Conservation (phyloP, 1,140 invertebrate species). For the Mycetomoellerius zeteki region DNA sequence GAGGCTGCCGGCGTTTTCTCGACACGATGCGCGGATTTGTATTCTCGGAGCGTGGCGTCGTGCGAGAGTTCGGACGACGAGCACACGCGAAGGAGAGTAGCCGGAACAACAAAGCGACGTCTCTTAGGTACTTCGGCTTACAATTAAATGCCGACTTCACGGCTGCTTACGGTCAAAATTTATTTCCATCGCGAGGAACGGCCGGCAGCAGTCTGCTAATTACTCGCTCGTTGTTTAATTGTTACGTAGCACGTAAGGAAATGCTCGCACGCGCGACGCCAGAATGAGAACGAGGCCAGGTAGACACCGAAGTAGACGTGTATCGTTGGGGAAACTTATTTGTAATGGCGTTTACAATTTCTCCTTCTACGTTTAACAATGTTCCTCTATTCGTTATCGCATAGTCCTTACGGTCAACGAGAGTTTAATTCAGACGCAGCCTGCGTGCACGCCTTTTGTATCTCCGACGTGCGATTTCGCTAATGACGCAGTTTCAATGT, state of each 20-base stretch:
- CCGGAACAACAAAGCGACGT: slow-evolving; percentile 75
- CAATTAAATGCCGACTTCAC: slow-evolving; percentile 83
- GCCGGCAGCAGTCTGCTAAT: slow-evolving; percentile 77
- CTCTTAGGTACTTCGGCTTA: slow-evolving; percentile 75
- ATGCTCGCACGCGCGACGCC: slow-evolving; percentile 26
- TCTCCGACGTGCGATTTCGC: slow-evolving; percentile 23
- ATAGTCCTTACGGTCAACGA: slow-evolving; percentile 38
- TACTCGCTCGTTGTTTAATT: slow-evolving; percentile 74
- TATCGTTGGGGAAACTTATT: slow-evolving; percentile 75
- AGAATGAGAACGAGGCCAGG: slow-evolving; percentile 12
- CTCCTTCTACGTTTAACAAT: slow-evolving; percentile 16
- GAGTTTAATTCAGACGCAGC: slow-evolving; percentile 29
- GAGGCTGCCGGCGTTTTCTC: slow-evolving; percentile 58
- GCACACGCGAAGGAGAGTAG: slow-evolving; percentile 66
- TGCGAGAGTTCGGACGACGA: slow-evolving; percentile 38
- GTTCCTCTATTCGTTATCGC: not conserved
- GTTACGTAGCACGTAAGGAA: slow-evolving; percentile 45
- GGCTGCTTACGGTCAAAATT: slow-evolving; percentile 80
- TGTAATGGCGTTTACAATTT: slow-evolving; percentile 79
- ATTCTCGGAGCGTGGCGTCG: slow-evolving; percentile 31
- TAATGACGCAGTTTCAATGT: slow-evolving; percentile 21
- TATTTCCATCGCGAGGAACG: slow-evolving; percentile 77
- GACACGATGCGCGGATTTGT: slow-evolving; percentile 18
- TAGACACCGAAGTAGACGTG: not conserved
- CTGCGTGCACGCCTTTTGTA: slow-evolving; percentile 11